Conservation (phyloP, 2,113 vertebrate species). For the Holacanthus passer region DNA sequence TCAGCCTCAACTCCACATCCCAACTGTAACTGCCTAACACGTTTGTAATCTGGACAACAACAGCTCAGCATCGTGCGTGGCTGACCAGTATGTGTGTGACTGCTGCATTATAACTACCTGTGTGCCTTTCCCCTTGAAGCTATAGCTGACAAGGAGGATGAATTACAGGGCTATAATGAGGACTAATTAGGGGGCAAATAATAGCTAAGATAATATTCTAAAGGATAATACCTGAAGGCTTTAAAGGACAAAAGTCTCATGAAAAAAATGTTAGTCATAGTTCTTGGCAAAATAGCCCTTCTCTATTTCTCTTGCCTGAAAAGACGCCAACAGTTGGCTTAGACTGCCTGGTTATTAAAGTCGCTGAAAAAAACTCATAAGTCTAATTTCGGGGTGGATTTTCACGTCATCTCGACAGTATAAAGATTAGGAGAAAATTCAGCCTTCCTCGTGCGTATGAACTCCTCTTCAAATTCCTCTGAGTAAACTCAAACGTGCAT, state of each 20-base stretch:
- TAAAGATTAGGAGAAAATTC: background rate
- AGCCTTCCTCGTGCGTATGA: background rate
- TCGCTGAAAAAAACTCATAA: constrained; percentile 4
- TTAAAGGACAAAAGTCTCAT: constrained; percentile 67
- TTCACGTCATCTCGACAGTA: background rate
- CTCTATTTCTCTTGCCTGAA: constrained; percentile 36
- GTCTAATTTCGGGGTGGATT: background rate
- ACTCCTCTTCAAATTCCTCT: background rate
- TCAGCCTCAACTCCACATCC: constrained; percentile 44
- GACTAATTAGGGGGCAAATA: constrained; percentile 75
- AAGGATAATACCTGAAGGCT: constrained; percentile 69
- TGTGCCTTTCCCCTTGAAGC: constrained; percentile 53
- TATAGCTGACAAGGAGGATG: constrained; percentile 54
- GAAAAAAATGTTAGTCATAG: constrained; percentile 36
- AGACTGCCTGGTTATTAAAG: constrained; percentile 9
- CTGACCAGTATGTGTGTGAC: constrained; percentile 20
- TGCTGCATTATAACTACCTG: constrained; percentile 28
- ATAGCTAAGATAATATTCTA: constrained; percentile 70
- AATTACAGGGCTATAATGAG: constrained; percentile 60
- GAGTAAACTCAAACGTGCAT: background rate
- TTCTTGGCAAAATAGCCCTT: constrained; percentile 50
- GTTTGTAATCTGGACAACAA: constrained; percentile 43
- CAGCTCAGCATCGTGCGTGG: constrained; percentile 37
- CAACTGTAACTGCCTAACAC: constrained; percentile 44
- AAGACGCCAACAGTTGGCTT: constrained; percentile 34